Evolutionary conservation across 2,113 vertebrate genomes (phyloP), one percentile per base, ranked within the genome.

Genomic region (Nibea coibor): DNA sequence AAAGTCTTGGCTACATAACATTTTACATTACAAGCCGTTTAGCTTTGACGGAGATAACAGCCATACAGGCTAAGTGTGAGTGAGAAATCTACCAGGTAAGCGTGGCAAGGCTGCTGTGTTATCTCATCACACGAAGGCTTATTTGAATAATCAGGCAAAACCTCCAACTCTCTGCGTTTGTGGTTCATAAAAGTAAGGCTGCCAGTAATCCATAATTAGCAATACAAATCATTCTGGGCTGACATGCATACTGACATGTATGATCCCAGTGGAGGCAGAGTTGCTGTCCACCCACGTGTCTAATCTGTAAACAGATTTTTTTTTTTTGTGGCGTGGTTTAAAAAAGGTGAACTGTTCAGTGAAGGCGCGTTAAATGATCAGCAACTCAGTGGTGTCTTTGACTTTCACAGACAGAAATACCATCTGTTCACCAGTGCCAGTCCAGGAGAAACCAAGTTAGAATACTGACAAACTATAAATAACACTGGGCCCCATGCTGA

Each of bases 401-500:
- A 85, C 66, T 91, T 84, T 85, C 71, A 70, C 48, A 81, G 31
- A 76, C 42, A 80, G 26, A 71, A 82, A 71, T 45, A 43, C 76
- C 87, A 87, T 84, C 91, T 88, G 86, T 61, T 87, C 75, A 80
- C 72, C 47, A 54, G 74, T 59, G 67, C 48, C 72, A 68, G 57
- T 85, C 81, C 81, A 72, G 35, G 42, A 69, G 72, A 69, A 79
- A 64, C 53, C 57, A 48, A 81, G 71, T 80, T 76, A 78, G 64
- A 77, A 75, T 2, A 42, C 66, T 67, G 83, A 63, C 54, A 65
- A 62, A 24, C 82, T 86, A 84, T 90, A 87, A 87, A 90, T 88
- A 86, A 74, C 50, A 15, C 48, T 0, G 12, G 35, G 56, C 48
- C 78, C 62, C 78, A 35, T 45, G 73, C 63, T 81, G 83, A 80